phyloP scores from a whole-genome alignment of 92 coral and sea anemone species.

The Micromussa lordhowensis region DNA sequence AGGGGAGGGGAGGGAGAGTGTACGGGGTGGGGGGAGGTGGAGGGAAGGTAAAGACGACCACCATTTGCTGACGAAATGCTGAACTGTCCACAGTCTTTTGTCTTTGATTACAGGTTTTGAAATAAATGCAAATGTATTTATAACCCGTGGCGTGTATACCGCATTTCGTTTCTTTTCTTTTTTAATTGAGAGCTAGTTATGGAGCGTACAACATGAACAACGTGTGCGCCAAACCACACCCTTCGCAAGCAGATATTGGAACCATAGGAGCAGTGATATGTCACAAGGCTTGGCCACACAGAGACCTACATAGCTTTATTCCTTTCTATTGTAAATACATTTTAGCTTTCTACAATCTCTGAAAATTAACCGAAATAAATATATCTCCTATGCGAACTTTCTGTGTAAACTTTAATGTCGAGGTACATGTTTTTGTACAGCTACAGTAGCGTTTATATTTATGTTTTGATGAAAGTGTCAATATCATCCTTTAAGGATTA shows the following conservation, averaged over 20 bases:
- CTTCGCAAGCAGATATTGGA: neutral
- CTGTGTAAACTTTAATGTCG: neutral
- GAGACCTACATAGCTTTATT: slow-evolving; percentile 5
- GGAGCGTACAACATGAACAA: neutral
- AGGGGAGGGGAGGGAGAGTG: too few relatives aligned
- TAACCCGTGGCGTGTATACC: too few relatives aligned
- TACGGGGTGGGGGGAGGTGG: too few relatives aligned
- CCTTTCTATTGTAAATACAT: neutral
- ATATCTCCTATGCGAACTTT: neutral
- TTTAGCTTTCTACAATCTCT: neutral
- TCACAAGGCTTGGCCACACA: neutral
- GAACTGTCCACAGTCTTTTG: neutral
- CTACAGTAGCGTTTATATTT: neutral
- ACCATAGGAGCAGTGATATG: neutral
- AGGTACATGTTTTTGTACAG: neutral
- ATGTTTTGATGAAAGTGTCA: neutral
- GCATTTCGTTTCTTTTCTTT: too few relatives aligned
- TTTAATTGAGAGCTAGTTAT: too few relatives aligned
- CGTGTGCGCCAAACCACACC: neutral
- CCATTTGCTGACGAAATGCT: neutral
- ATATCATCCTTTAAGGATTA: neutral
- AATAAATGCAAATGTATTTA: too few relatives aligned
- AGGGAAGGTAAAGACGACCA: neutral
- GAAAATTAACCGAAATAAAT: neutral
- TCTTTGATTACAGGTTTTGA: neutral